Evolutionary conservation across 1,140 invertebrate species (phyloP), one percentile per base, ranked within the genome.

Genomic region (Drosophila ambigua): DNA sequence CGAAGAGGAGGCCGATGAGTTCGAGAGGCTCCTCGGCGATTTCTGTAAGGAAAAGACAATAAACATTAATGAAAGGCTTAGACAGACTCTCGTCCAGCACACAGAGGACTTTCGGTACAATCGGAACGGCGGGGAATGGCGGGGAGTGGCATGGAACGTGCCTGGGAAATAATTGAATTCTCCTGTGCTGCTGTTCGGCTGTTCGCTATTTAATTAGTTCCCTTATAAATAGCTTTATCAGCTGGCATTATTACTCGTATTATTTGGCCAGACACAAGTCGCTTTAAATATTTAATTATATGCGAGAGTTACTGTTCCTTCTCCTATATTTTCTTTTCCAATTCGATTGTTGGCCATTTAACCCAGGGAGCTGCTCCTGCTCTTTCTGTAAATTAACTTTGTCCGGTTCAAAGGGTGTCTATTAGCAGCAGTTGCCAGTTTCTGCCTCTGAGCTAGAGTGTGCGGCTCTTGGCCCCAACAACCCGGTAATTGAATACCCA

Each of bases 21-120:
- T 89, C 15, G 93, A 93, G 6, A 94, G 91, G 45, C 93, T 93
- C 26, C 93, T 90, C n/a, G 93, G 93, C 26, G 82, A 87, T 63
- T 94, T 93, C 93, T 94, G 72, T 35, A 16, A 8, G 43, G 5
- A 60, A 41, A 69, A 69, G 5, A 54, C 54, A 58, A 73, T 77
- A 72, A 83, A 71, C 59, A 66, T 78, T 87, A 88, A 88, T 78
- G 71, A 66, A 76, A 60, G 71, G 79, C 71, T 82, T 82, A 72
- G 51, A 5, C 26, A 72, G 51, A 7, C 35, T 5, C 28, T 39
- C 11, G 35, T 16, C 51, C 55, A 28, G 2, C 39, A 20, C 4
- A 20, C 11, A 51, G 3, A 51, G 4, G 23, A 52, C n/a, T 3
- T 26, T 5, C n/a, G 2, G 13, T 13, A 0, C n/a, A 23, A 13